Conservation (phyloP, 2,113 vertebrate genomes). For the Melanocharis versteri region DNA sequence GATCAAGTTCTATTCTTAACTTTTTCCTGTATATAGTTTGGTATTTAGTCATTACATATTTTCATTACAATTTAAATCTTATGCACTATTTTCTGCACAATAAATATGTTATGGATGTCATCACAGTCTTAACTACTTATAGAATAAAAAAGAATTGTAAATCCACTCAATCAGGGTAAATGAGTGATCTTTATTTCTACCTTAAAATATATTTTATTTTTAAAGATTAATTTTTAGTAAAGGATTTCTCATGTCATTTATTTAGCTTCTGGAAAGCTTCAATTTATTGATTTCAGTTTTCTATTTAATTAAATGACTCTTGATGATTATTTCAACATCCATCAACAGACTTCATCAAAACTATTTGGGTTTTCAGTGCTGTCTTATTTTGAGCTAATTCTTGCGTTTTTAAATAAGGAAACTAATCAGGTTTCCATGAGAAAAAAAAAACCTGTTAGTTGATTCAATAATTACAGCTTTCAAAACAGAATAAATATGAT, state of each 20-base stretch:
- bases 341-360: background rate
- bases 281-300: background rate
- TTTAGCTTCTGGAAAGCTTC: background rate
- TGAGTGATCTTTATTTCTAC: background rate
- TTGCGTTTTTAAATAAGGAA: background rate
- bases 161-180: background rate
- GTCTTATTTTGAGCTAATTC: background rate
- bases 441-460: background rate
- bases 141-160: background rate
- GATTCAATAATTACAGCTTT: conserved; percentile 35
- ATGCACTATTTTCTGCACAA: background rate
- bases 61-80: background rate
- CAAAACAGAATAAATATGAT: conserved; percentile 16
- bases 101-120: background rate
- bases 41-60: background rate
- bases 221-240: background rate
- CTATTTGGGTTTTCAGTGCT: background rate
- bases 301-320: background rate
- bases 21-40: background rate
- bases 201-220: background rate
- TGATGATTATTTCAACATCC: background rate
- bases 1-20: background rate
- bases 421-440: background rate
- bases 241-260: background rate
- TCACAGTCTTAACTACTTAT: background rate